phyloP scores from a whole-genome alignment of 2,888 invertebrate species.

The Leptarthrus brevirostris region DNA sequence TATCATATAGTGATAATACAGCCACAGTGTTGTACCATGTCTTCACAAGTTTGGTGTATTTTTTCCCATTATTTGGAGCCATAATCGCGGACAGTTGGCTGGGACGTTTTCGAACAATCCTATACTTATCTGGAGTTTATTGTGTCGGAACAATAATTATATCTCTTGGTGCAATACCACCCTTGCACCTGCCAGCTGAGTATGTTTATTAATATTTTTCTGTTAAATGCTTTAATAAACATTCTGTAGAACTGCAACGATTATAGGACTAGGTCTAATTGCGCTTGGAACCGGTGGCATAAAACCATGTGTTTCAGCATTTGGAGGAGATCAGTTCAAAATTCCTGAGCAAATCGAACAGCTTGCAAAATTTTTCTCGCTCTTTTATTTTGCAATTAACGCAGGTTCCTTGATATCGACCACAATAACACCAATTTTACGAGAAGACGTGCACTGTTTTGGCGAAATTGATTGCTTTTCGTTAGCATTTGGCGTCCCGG shows the following conservation, averaged over 20 bases:
- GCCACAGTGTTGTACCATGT: slow-evolving; percentile 90
- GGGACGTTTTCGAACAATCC: slow-evolving; percentile 86
- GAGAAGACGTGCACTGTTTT: slow-evolving; percentile 83
- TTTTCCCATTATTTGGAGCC: slow-evolving; percentile 78
- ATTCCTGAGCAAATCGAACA: slow-evolving; percentile 82
- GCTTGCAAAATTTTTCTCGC: slow-evolving; percentile 87
- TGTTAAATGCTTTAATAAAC: no score
- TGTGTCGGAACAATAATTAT: slow-evolving; percentile 84
- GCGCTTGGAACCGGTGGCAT: slow-evolving; percentile 95
- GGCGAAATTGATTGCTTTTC: slow-evolving; percentile 82
- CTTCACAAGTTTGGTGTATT: slow-evolving; percentile 86
- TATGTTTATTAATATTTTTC: slow-evolving; percentile 57
- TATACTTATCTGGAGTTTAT: slow-evolving; percentile 90
- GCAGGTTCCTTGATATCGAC: slow-evolving; percentile 90
- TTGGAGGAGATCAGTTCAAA: slow-evolving; percentile 94
- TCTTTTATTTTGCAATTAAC: slow-evolving; percentile 96
- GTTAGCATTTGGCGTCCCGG: slow-evolving; percentile 90
- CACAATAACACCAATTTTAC: slow-evolving; percentile 85
- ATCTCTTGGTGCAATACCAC: slow-evolving; percentile 75
- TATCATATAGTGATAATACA: slow-evolving; percentile 77
- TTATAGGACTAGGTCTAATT: slow-evolving; percentile 78
- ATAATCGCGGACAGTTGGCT: slow-evolving; percentile 92
- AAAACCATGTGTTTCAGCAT: slow-evolving; percentile 94
- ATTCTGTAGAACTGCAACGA: slow-evolving; percentile 71
- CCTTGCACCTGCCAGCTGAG: slow-evolving; percentile 71